Evolutionary conservation across 2,113 vertebrate species (phyloP), one percentile per base, ranked within the genome.

Genomic region (Neolamprologus cancellatus): DNA sequence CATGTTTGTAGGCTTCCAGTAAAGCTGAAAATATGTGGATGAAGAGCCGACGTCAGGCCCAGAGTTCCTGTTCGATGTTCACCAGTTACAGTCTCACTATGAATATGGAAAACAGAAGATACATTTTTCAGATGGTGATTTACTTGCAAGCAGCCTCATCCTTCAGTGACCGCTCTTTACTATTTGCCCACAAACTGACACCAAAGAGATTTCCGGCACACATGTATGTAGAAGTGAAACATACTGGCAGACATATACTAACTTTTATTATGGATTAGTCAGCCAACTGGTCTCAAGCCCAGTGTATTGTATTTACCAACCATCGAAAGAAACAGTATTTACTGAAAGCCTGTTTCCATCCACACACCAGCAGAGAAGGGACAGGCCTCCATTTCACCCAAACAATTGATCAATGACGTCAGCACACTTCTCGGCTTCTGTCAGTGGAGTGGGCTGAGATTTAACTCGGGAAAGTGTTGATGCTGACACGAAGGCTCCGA

Each of bases 1-100:
- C 64, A 69, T 41, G 18, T 69, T 15, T 69, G 34, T 41, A 69
- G n/a, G 36, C n/a, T 69, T 41, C 36, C 36, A 74, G 66, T 7
- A 11, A 17, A 74, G 23, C 14, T 20, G 20, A 5, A 69, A 23
- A 41, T 41, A 41, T 41, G 13, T 41, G n/a, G 36, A 44, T 44
- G 20, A 71, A 17, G 14, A 4, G 15, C 4, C 1, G 8, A 28
- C 4, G 3, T 2, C 39, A 11, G 34, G 64, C 36, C 36, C 69
- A 3, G 69, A 74, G 69, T 46, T 74, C 9, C 23, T 74, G 20
- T 28, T 46, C 2, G 9, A 3, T 46, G 41, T 4, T 15, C 34
- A 23, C 4, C 18, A 7, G 41, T 20, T 5, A 36, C 59, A 66
- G 34, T 7, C 66, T 44, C 14, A 17, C 66, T 46, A 6, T 7